A percentile compares a stretch with the other conserved stretches of the same genome.
These are phyloP conservation scores for Zoanthus sociatus DNA, from an alignment of 92 coral and sea anemone genomes.

Conservation along the genomic window DNA sequence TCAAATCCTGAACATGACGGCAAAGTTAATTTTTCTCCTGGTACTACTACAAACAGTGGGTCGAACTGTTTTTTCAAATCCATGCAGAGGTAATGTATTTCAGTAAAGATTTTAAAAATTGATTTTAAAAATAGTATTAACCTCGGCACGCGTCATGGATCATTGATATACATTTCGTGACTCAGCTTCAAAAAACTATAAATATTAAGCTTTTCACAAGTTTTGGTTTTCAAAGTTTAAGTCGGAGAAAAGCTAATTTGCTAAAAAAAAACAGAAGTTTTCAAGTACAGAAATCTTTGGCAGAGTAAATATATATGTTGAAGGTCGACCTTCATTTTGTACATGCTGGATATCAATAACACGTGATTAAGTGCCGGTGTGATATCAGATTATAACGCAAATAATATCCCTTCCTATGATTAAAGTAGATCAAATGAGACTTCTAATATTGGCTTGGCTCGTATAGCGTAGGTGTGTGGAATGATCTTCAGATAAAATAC, in stretches of 20 bases:
- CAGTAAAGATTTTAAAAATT: neutral
- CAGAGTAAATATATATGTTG: neutral
- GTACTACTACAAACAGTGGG: neutral
- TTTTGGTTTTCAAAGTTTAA: neutral
- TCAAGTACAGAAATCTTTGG: neutral
- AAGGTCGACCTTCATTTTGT: neutral
- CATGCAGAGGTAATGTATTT: constrained; percentile 9
- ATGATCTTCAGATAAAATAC: neutral
- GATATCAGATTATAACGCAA: neutral
- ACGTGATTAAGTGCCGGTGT: neutral
- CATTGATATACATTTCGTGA: neutral
- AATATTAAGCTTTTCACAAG: neutral
- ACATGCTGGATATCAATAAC: neutral
- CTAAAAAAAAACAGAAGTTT: neutral
- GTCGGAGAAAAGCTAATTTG: neutral
- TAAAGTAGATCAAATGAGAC: neutral
- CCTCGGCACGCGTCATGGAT: constrained; percentile 12
- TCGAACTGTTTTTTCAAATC: neutral
- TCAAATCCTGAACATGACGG: neutral
- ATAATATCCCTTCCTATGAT: neutral
- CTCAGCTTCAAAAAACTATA: neutral
- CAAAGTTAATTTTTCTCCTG: neutral
- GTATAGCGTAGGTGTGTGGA: neutral
- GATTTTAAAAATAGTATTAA: neutral
- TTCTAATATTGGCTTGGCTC: neutral